These are phyloP conservation scores for Pelosia muscerda DNA, from an alignment of 2,888 invertebrate genomes.

Conservation along the genomic window DNA sequence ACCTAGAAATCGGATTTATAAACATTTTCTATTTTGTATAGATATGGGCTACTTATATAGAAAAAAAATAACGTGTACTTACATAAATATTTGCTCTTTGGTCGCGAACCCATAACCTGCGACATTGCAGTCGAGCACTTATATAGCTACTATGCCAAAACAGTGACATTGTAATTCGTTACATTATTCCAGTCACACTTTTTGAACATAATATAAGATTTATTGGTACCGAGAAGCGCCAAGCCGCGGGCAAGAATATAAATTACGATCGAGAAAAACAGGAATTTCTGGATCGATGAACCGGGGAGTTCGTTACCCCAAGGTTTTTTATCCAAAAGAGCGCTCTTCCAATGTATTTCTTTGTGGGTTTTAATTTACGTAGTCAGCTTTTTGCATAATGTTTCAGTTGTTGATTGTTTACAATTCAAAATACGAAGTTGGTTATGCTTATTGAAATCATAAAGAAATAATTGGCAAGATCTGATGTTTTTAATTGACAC, in stretches of 20 bases:
- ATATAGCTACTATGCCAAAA: neutral
- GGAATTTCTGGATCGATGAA: constrained; percentile 2
- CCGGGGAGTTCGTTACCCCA: neutral
- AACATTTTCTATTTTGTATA: too few relatives aligned
- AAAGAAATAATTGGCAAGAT: too few relatives aligned
- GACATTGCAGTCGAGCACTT: neutral
- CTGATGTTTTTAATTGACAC: too few relatives aligned
- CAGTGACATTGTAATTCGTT: neutral
- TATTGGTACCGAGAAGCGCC: constrained; percentile 4
- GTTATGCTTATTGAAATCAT: too few relatives aligned
- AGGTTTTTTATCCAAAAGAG: neutral
- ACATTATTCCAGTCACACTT: constrained; percentile 2
- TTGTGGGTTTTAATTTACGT: neutral
- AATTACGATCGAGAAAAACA: constrained; percentile 5
- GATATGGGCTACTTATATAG: too few relatives aligned
- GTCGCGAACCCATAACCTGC: neutral
- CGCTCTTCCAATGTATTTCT: neutral
- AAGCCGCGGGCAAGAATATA: constrained; percentile 4
- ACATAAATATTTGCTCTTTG: neutral
- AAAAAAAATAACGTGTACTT: neutral
- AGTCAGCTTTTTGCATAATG: too few relatives aligned
- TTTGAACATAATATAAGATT: constrained; percentile 14
- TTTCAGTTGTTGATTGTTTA: too few relatives aligned
- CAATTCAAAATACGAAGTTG: too few relatives aligned
- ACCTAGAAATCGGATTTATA: too few relatives aligned